Percentiles rank a stretch among this genome's conserved stretches.
Evolutionary conservation across 1,140 invertebrate genomes (phyloP).

Genomic region (Streblospio benedicti): DNA sequence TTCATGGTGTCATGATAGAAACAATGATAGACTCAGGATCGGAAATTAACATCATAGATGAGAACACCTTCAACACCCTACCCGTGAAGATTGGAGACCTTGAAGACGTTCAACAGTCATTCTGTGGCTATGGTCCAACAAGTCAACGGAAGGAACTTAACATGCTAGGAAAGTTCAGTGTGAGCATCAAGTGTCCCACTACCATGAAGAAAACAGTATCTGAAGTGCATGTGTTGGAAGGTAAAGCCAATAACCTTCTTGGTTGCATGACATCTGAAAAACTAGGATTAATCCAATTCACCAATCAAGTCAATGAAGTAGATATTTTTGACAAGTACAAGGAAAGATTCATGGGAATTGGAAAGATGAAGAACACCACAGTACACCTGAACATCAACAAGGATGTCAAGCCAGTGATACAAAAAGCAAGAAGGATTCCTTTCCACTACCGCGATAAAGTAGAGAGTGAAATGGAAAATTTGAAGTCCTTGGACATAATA

Average conservation of each 20-base stretch:
- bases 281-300: slow-evolving; percentile 1
- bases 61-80: no score
- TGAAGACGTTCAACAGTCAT: no score
- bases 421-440: neutral
- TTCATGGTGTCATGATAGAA: no score
- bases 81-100: no score
- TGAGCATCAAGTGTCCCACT: neutral
- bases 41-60: no score
- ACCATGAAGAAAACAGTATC: neutral
- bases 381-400: slow-evolving; percentile 2
- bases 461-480: neutral
- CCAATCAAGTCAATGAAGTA: neutral
- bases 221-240: slow-evolving; percentile 4
- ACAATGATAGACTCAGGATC: no score
- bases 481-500: neutral
- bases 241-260: neutral
- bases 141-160: neutral
- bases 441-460: slow-evolving; percentile 4
- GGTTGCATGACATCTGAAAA: neutral
- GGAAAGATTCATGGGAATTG: neutral
- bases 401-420: neutral
- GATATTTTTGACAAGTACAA: neutral
- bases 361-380: neutral
- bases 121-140: neutral
- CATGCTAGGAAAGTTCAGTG: neutral